Conservation (phyloP, 2,797 vertebrate species). For the Lateolabrax maculatus region DNA sequence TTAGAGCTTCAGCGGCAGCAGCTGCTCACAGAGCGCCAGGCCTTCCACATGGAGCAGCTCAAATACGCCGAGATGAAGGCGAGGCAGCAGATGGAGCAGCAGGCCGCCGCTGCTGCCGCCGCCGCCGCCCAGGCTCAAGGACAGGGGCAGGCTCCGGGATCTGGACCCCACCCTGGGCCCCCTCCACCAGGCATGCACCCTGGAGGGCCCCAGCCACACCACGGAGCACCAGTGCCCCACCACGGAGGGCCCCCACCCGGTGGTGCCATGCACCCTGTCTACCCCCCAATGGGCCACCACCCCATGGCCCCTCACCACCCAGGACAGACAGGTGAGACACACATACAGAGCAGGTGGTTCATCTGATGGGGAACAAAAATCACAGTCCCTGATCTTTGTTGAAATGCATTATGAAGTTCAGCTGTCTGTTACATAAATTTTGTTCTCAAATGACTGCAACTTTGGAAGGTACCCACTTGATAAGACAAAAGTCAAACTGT, state of each 20-base stretch:
- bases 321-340: constrained; percentile 88
- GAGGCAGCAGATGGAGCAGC: constrained; percentile 97
- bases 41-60: constrained; percentile 99
- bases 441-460: no score
- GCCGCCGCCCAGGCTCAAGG: constrained; percentile 84
- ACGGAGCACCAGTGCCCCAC: constrained; percentile 75
- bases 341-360: neutral
- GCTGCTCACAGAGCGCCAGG: constrained; percentile 95
- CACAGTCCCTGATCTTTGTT: no score
- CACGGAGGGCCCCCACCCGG: constrained; percentile 81
- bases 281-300: constrained; percentile 92
- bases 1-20: constrained; percentile 98
- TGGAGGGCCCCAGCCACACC: constrained; percentile 80
- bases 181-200: constrained; percentile 84
- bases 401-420: no score
- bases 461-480: no score
- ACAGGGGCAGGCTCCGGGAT: constrained; percentile 73
- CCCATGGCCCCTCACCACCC: constrained; percentile 93
- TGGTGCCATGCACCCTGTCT: constrained; percentile 88
- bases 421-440: no score
- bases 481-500: no score
- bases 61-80: constrained; percentile 96
- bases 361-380: no score
- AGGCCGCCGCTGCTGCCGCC: constrained; percentile 81
- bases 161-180: constrained; percentile 80